Base-by-base conservation (phyloP, 1,140 invertebrate species). In the Andricus grossulariae region DNA sequence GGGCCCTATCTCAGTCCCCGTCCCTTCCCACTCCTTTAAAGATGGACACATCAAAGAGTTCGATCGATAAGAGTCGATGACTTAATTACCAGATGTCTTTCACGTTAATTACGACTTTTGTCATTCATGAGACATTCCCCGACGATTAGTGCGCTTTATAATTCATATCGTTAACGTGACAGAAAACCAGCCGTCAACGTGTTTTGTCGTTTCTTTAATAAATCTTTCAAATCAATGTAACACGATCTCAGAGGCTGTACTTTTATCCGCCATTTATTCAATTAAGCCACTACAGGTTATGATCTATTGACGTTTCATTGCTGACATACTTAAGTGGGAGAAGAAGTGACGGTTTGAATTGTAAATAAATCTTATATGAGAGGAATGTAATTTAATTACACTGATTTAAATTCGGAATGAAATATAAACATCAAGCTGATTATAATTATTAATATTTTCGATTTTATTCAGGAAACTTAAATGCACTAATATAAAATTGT, bases 31-130 rank as follows among this genome's bases (percentile, higher is more conserved):
- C 60, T 39, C 32, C 25, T 1, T 66, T 32, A 10, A 16, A 39
- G 15, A 39, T 66, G 10, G 39, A 39, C 13, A 15, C 18, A 66
- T 32, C 25, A 16, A 5, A 7, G 8, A 60, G 57, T 39, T 60
- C 1, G 3, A 60, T 66, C 60, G 60, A 66, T 66, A 66, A 12
- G 15, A 66, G 25, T 32, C 60, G n/a, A 66, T 66, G 60, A 39
- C 60, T 66, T 66, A n/a, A 66, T 66, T 66, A 15, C 60, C 32
- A 39, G 21, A 66, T 16, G 21, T 66, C 60, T 66, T 66, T 66
- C 60, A 66, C 60, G 60, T 74, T 39, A 74, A 74, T 50, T 72
- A 25, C 71, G 15, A 66, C 60, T 51, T 50, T 60, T 70, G 50
- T 70, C 55, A 66, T 70, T 75, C 52, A 55, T 57, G 50, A n/a